A percentile compares a stretch with the other conserved stretches of the same genome.
Evolutionary conservation across 2,797 vertebrate species (phyloP).

Genomic region (Zalophus californianus): DNA sequence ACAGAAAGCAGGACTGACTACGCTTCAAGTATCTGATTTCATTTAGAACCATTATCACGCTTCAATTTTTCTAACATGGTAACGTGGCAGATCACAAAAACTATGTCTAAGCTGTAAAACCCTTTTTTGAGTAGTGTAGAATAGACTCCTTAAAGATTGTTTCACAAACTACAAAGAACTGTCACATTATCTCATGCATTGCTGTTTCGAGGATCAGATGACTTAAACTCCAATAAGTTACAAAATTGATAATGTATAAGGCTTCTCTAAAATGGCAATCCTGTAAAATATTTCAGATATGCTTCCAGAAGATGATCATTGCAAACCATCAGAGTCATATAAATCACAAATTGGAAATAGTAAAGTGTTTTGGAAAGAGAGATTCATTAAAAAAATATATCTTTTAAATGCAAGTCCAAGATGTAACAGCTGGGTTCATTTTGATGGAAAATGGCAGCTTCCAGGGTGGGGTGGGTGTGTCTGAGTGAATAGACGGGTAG

Average conservation of each 20-base stretch:
- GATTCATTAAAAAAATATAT: slow-evolving; percentile 38
- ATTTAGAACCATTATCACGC: neutral
- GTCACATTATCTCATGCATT: neutral
- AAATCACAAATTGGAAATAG: slow-evolving; percentile 22
- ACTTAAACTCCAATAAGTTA: neutral
- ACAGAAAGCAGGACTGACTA: neutral
- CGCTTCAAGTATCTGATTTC: neutral
- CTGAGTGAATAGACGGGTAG: neutral
- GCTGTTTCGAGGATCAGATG: neutral
- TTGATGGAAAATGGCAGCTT: neutral
- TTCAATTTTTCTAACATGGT: neutral
- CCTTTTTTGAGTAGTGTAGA: neutral
- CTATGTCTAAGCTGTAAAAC: neutral
- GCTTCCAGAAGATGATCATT: neutral
- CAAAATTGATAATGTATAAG: neutral
- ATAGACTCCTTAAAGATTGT: neutral
- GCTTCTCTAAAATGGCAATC: neutral
- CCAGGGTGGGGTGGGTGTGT: no score
- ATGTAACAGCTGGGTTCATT: neutral
- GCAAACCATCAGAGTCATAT: neutral
- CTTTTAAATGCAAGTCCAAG: neutral
- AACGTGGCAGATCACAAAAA: neutral
- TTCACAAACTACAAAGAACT: neutral
- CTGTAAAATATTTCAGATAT: neutral
- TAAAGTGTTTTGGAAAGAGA: slow-evolving; percentile 18